These are phyloP conservation scores for Propsilocerus akamusi DNA, from an alignment of 1,140 invertebrate genomes.

Conservation along the genomic window DNA sequence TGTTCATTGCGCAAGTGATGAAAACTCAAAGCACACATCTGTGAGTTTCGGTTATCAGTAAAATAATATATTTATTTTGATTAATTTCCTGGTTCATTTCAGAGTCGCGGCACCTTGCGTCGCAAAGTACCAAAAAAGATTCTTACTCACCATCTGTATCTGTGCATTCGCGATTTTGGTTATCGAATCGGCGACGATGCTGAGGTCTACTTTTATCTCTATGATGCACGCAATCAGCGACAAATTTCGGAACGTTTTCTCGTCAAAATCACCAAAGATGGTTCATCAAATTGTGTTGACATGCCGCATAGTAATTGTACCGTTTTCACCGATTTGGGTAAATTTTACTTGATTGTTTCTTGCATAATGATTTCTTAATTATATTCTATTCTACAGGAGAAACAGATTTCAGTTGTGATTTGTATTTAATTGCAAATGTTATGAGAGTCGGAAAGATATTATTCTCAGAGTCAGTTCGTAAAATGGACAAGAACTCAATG, in stretches of 20 bases:
- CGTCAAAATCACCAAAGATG: conserved; percentile 72
- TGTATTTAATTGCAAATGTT: conserved; percentile 75
- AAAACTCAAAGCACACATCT: conserved; percentile 54
- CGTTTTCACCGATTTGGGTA: conserved; percentile 51
- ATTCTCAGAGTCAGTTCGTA: conserved; percentile 57
- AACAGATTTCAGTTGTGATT: conserved; percentile 58
- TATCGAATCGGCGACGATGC: conserved; percentile 69
- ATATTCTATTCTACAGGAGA: conserved; percentile 36
- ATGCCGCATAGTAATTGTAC: conserved; percentile 75
- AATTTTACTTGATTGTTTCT: not conserved
- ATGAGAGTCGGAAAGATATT: conserved; percentile 75
- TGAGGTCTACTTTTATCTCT: conserved; percentile 73
- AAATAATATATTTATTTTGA: conserved; percentile 9
- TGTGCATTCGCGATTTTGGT: conserved; percentile 75
- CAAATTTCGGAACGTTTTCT: conserved; percentile 73
- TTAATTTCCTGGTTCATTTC: conserved; percentile 4
- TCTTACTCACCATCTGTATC: conserved; percentile 64
- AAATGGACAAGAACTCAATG: conserved; percentile 25
- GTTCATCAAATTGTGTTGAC: conserved; percentile 75
- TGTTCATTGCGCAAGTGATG: conserved; percentile 66
- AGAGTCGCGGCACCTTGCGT: conserved; percentile 48
- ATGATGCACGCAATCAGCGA: conserved; percentile 51
- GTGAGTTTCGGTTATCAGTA: conserved; percentile 26
- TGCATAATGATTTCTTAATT: not conserved
- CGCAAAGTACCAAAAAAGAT: conserved; percentile 46